Evolutionary conservation across 2,113 vertebrate genomes (phyloP).

Genomic region (Lagopus leucura): DNA sequence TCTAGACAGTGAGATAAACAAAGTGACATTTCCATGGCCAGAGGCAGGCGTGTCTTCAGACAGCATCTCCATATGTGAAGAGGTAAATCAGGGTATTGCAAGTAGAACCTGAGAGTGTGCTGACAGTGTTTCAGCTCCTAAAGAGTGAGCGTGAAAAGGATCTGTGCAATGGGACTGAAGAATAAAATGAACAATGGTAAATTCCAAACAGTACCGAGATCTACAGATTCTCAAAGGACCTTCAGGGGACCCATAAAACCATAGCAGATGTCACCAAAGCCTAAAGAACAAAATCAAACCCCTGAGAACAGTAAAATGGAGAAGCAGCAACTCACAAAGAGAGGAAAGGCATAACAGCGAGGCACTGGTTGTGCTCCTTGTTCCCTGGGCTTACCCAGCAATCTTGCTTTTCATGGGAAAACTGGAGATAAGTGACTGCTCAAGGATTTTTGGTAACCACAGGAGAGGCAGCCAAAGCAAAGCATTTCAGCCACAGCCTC

Average conservation of each 20-base stretch:
- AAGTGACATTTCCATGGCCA: neutral
- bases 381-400: neutral
- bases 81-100: neutral
- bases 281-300: neutral
- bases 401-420: neutral
- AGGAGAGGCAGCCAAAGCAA: neutral
- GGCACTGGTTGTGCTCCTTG: neutral
- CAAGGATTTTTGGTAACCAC: neutral
- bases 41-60: neutral
- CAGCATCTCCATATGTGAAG: neutral
- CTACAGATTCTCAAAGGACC: neutral
- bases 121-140: neutral
- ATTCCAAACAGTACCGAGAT: neutral
- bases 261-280: neutral
- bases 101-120: neutral
- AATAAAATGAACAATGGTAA: neutral
- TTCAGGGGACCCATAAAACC: neutral
- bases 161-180: neutral
- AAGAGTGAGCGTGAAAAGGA: neutral
- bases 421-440: neutral
- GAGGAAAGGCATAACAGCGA: neutral
- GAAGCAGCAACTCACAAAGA: neutral
- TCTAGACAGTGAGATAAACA: neutral
- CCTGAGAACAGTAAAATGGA: neutral
- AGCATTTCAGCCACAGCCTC: neutral